Percentiles rank a stretch among this genome's conserved stretches.
These are phyloP conservation scores for Chloroclystis v-ata DNA, from an alignment of 2,888 invertebrate species.

Conservation along the genomic window DNA sequence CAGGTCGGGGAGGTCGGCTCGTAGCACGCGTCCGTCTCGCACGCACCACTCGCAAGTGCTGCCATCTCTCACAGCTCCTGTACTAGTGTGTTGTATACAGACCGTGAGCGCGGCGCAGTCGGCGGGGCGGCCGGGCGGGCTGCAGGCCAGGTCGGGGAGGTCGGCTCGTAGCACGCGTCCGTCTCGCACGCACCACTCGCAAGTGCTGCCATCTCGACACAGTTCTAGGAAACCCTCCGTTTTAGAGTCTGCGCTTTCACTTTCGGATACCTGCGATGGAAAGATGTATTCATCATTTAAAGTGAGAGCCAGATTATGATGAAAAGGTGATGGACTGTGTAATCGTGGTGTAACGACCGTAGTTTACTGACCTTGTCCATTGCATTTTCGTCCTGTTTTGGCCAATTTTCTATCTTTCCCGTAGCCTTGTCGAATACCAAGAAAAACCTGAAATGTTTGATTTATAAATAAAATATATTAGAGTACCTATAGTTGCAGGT, in stretches of 20 bases:
- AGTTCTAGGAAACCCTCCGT: conserved; percentile 75
- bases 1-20: no score
- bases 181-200: conserved; percentile 79
- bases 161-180: conserved; percentile 72
- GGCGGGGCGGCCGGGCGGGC: conserved; percentile 74
- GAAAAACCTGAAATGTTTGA: conserved; percentile 80
- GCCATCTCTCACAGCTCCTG: conserved; percentile 56
- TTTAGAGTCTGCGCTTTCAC: conserved; percentile 39
- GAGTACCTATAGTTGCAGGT: no score
- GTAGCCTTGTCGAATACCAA: conserved; percentile 87
- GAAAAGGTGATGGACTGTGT: no score
- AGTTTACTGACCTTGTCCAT: conserved; percentile 50
- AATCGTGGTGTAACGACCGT: no score
- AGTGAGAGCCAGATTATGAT: no score
- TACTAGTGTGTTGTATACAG: conserved; percentile 20
- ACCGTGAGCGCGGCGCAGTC: conserved; percentile 51
- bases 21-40: no score
- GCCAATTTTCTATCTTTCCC: conserved; percentile 71
- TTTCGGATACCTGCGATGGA: conserved; percentile 41
- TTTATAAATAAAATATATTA: no score
- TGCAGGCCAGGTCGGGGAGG: conserved; percentile 78
- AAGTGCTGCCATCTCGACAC: conserved; percentile 77
- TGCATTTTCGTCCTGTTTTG: conserved; percentile 63
- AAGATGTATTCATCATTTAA: no score
- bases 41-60: conserved; percentile 80